These are phyloP conservation scores for Bostrychus sinensis DNA, from an alignment of 2,113 vertebrate species.

Conservation along the genomic window DNA sequence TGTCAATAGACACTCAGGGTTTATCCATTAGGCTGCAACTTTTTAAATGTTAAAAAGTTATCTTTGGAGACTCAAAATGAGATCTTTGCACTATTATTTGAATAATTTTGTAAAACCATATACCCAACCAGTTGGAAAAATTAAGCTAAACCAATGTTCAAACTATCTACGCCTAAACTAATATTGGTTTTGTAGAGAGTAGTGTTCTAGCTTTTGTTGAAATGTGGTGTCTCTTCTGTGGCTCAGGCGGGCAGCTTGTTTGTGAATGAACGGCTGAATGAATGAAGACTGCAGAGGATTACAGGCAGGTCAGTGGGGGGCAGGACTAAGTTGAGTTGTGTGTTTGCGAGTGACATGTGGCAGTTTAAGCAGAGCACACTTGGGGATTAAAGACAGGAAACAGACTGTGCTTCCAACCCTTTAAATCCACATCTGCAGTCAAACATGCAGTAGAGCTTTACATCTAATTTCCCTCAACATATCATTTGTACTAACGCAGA, in stretches of 20 bases:
- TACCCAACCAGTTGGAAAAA: not conserved
- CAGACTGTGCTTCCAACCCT: constrained; percentile 27
- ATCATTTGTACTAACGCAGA: too few relatives aligned
- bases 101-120: not conserved
- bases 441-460: constrained; percentile 9
- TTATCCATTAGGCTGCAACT: too few relatives aligned
- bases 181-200: constrained; percentile 3
- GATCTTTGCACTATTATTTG: not conserved
- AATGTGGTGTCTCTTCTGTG: not conserved
- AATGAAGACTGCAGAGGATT: constrained; percentile 43
- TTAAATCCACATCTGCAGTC: constrained; percentile 29
- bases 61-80: too few relatives aligned
- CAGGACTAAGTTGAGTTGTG: constrained; percentile 11
- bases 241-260: too few relatives aligned
- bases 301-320: constrained; percentile 34
- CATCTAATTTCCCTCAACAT: not conserved
- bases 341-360: constrained; percentile 33
- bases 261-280: constrained; percentile 24
- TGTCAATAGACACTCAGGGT: too few relatives aligned
- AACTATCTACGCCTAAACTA: not conserved
- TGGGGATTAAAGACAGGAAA: constrained; percentile 63
- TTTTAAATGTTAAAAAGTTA: too few relatives aligned
- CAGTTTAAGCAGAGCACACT: constrained; percentile 41
- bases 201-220: constrained; percentile 7
- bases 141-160: too few relatives aligned